Base-by-base conservation (phyloP, 53 echinoderm and acorn worm species). In the Stichopus horrens region DNA sequence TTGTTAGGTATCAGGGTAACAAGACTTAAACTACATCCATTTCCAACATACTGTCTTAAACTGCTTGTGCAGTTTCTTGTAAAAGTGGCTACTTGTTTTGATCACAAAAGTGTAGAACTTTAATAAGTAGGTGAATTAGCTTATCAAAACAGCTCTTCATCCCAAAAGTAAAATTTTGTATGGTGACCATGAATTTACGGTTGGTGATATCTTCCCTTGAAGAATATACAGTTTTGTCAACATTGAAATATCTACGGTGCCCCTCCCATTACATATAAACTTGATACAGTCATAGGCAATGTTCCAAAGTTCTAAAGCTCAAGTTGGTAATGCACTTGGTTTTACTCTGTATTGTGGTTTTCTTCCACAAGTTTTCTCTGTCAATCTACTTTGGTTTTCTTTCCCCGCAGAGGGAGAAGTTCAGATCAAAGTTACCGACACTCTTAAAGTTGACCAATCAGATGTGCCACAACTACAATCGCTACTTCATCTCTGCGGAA, bases 391-490 rank as follows among this genome's bases (percentile, higher is more conserved):
- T 74, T 74, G 11, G 11, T 59, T 16, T 71, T 71, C 71, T 71
- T 76, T 76, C 2, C 11, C 21, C 9, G 14, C 52, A 76, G 77
- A 76, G 52, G 37, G 9, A 76, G 77, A 23, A 76, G 13, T 54
- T 76, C 77, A 54, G 16, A 53, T 13, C 52, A 76, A 76, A 53
- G 21, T 54, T 76, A 16, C 6, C 52, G 0, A 54, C 21, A 13
- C 21, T 76, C 16, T 54, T 76, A 13, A 76, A 76, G 52, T 76
- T 67, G 53, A 85, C 60, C 60, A 85, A 57, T 18, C 63, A 75
- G 55, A 87, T 87, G 75, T 53, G 58, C 74, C 74, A 75, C 56
- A 87, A 87, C 74, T 87, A 87, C 74, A 75, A 73, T 56, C 55
- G 74, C 18, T 75, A 87, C 57, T 74, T 22, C 21, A 53, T 87